Evolutionary conservation across 2,888 invertebrate genomes (phyloP), one percentile per base, ranked within the genome.

Genomic region (Brachypterus glaber): DNA sequence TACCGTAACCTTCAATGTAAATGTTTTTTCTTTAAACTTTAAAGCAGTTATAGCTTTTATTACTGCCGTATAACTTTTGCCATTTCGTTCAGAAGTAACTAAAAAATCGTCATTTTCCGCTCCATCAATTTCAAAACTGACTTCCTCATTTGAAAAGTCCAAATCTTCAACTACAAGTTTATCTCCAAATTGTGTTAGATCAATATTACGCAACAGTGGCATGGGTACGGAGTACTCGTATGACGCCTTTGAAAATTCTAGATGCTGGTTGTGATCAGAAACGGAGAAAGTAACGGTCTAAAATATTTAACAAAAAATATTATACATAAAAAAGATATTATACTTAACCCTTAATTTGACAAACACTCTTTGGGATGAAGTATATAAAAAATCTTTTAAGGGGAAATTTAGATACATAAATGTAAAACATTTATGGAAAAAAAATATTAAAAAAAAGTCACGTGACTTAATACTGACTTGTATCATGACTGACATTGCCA

Each of bases 251-350:
- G 35, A 26, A 45, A 73, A 73, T 34, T 33, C 45, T 2, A 74
- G 74, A 44, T 72, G 62, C 43, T 70, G 72, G 48, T 74, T 74
- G 9, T 70, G 70, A 44, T 74, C 74, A 1, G 13, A 50, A 4
- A 74, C 60, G n/a, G 46, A 44, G 40, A 69, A 54, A 12, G 45
- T 29, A 13, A 72, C 56, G 1, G 54, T 45, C 73, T 74, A 62
- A 48, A 67, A 69, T 45, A 24, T n/a, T n/a, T n/a, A n/a, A 31
- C 29, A 14, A 39, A 9, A 21, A 32, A 3, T 13, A 12, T n/a
- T 21, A 17, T 17, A 30, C 12, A n/a, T n/a, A n/a, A n/a, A n/a
- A n/a, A n/a, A n/a, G n/a, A n/a, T n/a, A n/a, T n/a, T n/a, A n/a
- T n/a, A n/a, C n/a, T n/a, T n/a, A n/a, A n/a, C n/a, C n/a, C n/a